Evolutionary conservation across 2,888 invertebrate species (phyloP).

Genomic region (Tigriopus californicus): DNA sequence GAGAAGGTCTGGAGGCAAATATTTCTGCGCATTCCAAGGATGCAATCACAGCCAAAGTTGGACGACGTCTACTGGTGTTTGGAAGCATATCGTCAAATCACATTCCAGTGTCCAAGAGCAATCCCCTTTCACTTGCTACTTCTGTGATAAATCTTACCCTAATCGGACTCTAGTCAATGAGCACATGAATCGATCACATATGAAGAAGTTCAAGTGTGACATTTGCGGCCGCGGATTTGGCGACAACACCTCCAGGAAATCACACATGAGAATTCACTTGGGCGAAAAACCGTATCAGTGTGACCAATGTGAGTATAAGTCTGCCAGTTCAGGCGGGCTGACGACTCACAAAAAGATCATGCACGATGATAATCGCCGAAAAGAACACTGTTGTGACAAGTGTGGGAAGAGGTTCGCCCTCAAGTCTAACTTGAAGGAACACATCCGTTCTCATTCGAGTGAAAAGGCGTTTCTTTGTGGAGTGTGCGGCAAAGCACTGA

Average conservation of each 20-base stretch:
- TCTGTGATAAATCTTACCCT: background rate
- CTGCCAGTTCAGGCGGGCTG: background rate
- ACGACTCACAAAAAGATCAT: background rate
- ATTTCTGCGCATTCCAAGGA: background rate
- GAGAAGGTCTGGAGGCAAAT: background rate
- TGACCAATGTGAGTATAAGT: background rate
- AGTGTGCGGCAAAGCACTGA: background rate
- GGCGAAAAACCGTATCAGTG: background rate
- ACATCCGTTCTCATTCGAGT: background rate
- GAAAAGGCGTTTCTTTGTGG: background rate
- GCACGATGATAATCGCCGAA: background rate
- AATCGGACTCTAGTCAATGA: background rate
- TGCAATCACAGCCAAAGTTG: background rate
- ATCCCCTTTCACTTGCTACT: background rate
- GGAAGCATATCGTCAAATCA: background rate
- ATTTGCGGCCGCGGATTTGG: background rate
- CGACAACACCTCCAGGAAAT: background rate
- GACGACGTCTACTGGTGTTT: background rate
- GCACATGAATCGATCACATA: background rate
- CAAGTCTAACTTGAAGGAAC: background rate
- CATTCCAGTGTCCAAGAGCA: background rate
- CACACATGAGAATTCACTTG: background rate
- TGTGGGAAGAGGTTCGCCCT: background rate
- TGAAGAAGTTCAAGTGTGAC: background rate
- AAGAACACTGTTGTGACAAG: background rate